A percentile compares a stretch with the other conserved stretches of the same genome.
These are phyloP conservation scores for Pollenia labialis DNA, from an alignment of 2,888 invertebrate species.

Conservation along the genomic window DNA sequence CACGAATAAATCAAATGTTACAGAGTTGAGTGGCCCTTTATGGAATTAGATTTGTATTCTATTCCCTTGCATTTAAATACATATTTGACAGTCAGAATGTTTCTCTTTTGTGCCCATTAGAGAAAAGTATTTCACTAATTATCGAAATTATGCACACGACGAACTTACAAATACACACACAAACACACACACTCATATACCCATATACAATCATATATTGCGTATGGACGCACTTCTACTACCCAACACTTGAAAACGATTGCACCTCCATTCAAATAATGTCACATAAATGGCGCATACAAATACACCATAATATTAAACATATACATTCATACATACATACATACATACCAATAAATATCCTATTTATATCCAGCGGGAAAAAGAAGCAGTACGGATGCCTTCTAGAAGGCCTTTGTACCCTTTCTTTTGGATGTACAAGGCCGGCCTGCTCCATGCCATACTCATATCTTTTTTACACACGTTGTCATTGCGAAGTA, in stretches of 20 bases:
- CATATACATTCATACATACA: neutral
- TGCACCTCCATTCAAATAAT: constrained; percentile 66
- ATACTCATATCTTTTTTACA: no score
- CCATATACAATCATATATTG: neutral
- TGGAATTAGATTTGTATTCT: constrained; percentile 72
- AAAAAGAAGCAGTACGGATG: no score
- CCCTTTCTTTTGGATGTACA: no score
- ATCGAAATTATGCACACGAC: constrained; percentile 73
- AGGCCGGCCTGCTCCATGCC: no score
- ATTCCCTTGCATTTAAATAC: constrained; percentile 70
- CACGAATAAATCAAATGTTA: constrained; percentile 72
- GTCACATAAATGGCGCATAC: constrained; percentile 65
- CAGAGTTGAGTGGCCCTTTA: constrained; percentile 73
- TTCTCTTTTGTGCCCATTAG: constrained; percentile 73
- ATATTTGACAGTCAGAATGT: constrained; percentile 72
- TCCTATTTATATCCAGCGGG: constrained; percentile 23
- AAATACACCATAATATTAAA: constrained; percentile 27
- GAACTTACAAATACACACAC: neutral
- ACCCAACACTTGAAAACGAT: constrained; percentile 46
- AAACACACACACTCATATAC: neutral
- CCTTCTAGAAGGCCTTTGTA: no score
- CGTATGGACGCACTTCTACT: constrained; percentile 43
- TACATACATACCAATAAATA: neutral
- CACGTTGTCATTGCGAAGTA: no score
- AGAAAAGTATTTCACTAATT: constrained; percentile 74